Evolutionary conservation across 2,888 invertebrate genomes (phyloP).

Genomic region (Rosalia funebris): DNA sequence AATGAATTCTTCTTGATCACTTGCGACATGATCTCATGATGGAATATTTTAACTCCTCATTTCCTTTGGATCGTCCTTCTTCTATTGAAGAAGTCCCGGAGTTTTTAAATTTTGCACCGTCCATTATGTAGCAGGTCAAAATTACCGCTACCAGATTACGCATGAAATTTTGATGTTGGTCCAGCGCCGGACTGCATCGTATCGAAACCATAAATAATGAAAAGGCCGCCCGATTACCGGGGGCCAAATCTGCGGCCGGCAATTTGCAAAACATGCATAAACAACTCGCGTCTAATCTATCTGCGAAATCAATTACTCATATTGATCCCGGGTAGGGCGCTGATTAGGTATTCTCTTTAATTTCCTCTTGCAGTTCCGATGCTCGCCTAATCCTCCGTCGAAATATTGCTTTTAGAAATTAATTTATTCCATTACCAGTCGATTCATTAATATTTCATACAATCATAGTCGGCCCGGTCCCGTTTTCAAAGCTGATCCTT

Average conservation of each 20-base stretch:
- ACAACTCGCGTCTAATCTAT: slow-evolving; percentile 26
- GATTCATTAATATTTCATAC: slow-evolving; percentile 68
- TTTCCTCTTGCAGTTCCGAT: slow-evolving; percentile 62
- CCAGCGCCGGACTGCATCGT: neutral
- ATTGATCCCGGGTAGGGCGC: slow-evolving; percentile 55
- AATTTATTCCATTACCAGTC: slow-evolving; percentile 69
- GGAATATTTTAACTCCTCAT: too few species aligned
- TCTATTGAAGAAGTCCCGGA: too few species aligned
- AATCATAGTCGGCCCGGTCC: slow-evolving; percentile 58
- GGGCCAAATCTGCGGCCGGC: slow-evolving; percentile 6
- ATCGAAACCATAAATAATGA: slow-evolving; percentile 2
- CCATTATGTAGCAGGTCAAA: too few species aligned
- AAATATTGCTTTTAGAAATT: slow-evolving; percentile 67
- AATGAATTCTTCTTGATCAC: too few species aligned
- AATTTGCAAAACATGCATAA: slow-evolving; percentile 22
- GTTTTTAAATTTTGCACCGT: too few species aligned
- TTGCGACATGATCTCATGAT: too few species aligned
- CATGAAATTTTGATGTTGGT: neutral
- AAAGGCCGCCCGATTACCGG: slow-evolving; percentile 1
- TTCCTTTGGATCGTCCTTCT: too few species aligned
- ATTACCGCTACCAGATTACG: neutral
- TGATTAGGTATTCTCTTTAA: slow-evolving; percentile 67
- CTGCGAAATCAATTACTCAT: slow-evolving; percentile 58
- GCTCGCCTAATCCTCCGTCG: slow-evolving; percentile 60
- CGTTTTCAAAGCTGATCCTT: slow-evolving; percentile 61